phyloP scores from a whole-genome alignment of 2,113 vertebrate genomes.

The Dolichallabes microphthalmus region DNA sequence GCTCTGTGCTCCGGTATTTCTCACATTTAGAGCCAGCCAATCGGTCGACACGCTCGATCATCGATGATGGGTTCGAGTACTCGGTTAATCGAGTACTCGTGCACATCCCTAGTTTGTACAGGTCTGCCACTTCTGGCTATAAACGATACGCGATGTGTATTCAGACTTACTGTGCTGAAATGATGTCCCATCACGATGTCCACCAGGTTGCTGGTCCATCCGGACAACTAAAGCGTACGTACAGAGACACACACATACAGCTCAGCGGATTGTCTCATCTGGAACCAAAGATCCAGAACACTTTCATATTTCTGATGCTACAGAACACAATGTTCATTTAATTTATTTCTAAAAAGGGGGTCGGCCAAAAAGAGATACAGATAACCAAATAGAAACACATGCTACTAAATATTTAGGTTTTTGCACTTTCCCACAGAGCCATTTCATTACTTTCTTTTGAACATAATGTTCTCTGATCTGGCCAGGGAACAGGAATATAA shows the following conservation, averaged over 20 bases:
- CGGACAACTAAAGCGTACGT: constrained; percentile 78
- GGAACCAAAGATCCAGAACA: neutral
- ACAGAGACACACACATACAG: neutral
- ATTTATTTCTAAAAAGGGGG: neutral
- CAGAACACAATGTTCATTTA: neutral
- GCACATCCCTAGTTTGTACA: no score
- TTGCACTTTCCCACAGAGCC: neutral
- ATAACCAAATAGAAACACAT: neutral
- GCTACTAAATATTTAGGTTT: neutral
- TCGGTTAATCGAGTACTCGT: no score
- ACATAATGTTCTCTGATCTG: neutral
- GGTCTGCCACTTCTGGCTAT: neutral
- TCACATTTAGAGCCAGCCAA: no score
- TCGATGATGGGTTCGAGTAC: no score
- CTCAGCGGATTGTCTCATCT: neutral
- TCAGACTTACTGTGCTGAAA: constrained; percentile 86
- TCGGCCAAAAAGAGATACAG: neutral
- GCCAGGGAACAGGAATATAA: neutral
- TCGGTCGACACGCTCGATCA: no score
- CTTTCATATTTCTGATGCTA: neutral
- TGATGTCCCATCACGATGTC: constrained; percentile 91
- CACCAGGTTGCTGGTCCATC: constrained; percentile 90
- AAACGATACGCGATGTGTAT: neutral
- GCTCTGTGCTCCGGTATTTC: no score
- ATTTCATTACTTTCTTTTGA: neutral